Evolutionary conservation across 1,140 invertebrate species (phyloP), one percentile per base, ranked within the genome.

Genomic region (Camponotus floridanus): DNA sequence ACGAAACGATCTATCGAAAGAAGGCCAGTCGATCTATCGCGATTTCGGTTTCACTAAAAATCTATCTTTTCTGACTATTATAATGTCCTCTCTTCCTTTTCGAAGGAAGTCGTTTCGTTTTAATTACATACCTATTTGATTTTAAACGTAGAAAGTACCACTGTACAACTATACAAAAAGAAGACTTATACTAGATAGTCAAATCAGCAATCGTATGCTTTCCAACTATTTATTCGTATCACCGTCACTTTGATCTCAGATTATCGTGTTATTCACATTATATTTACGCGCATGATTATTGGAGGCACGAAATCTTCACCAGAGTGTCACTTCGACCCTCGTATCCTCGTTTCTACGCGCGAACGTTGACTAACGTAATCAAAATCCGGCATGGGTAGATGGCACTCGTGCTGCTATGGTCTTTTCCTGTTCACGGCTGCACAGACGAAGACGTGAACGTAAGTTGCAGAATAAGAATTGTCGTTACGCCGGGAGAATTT

Each of bases 401-500:
- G 48, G 79, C 83, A 80, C 76, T 83, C 84, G 62, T 8, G 84
- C 45, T 88, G 76, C 88, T 70, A 91, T 92, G 92, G 86, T 79
- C 93, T 93, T 94, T 95, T 95, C 94, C 94, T 92, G 92, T 93
- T 94, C 91, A 93, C 90, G 90, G 90, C 87, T 90, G 73, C 15
- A 90, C 65, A 64, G 57, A 86, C 64, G 92, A 89, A 74, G 91
- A 93, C 92, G 93, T 93, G 92, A 92, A 88, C 88, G 88, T 91
- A 89, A 85, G 71, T 92, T 87, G 51, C 87, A 89, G 55, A 81
- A 79, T 92, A 90, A 91, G 76, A 88, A 86, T 86, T 87, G 1
- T 71, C 15, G 33, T 61, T 74, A 5, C 33, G 64, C 26, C 42
- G 42, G 57, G 31, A 42, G 36, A 39, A 74, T 70, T 86, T 81